These are phyloP conservation scores for Reinhardtius hippoglossoides DNA, from an alignment of 2,113 vertebrate species.

Conservation along the genomic window DNA sequence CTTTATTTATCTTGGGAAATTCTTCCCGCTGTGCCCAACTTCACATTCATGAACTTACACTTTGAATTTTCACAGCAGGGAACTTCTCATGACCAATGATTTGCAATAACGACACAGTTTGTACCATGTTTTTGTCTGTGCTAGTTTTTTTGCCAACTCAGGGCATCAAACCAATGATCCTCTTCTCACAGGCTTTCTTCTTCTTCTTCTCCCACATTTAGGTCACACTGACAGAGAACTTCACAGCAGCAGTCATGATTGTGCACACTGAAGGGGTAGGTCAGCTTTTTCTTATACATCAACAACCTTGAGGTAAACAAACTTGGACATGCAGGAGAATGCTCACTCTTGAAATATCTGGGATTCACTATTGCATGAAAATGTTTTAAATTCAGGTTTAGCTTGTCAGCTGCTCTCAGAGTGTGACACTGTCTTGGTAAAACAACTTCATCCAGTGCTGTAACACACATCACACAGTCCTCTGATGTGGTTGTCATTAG, in stretches of 20 bases:
- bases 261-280: neutral
- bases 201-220: conserved; percentile 22
- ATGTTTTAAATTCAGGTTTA: conserved; percentile 8
- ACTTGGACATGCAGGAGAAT: neutral
- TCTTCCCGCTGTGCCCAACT: conserved; percentile 18
- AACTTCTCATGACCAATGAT: conserved; percentile 11
- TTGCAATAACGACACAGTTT: conserved; percentile 1
- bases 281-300: neutral
- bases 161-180: conserved; percentile 34
- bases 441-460: neutral
- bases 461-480: neutral
- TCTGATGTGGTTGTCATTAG: neutral
- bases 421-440: neutral
- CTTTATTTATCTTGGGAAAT: conserved; percentile 22
- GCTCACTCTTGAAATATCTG: neutral
- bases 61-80: conserved; percentile 28
- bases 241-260: neutral
- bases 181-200: conserved; percentile 18
- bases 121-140: conserved; percentile 25
- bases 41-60: conserved; percentile 30
- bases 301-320: neutral
- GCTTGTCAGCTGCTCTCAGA: neutral
- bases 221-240: conserved; percentile 19
- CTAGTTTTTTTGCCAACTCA: too few relatives aligned
- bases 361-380: too few relatives aligned